Conservation (phyloP, 2,888 invertebrate species). For the Sphinx pinastri region DNA sequence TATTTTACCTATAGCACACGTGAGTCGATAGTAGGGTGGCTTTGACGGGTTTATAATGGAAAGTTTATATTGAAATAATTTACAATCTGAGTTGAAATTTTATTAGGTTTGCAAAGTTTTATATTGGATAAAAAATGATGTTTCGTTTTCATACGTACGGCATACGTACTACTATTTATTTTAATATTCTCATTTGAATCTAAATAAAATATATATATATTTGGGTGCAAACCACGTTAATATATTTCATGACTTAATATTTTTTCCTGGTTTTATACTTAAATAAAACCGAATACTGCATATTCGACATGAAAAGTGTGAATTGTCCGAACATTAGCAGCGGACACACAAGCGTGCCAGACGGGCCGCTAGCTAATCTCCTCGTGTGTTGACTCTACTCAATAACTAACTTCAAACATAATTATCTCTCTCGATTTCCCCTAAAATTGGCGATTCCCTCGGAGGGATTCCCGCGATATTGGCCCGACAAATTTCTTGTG, state of each 20-base stretch:
- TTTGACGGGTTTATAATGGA: neutral
- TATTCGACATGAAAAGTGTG: neutral
- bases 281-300: neutral
- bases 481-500: constrained; percentile 79
- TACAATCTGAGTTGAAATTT: neutral
- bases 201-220: no score
- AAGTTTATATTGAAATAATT: neutral
- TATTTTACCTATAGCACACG: constrained; percentile 34
- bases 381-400: constrained; percentile 74
- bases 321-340: neutral
- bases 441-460: constrained; percentile 78
- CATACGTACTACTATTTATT: no score
- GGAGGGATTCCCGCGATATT: constrained; percentile 71
- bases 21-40: constrained; percentile 13
- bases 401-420: constrained; percentile 84
- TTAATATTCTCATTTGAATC: no score
- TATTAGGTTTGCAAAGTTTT: no score
- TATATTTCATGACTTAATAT: no score
- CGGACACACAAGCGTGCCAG: neutral
- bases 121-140: no score
- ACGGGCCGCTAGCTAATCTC: constrained; percentile 55
- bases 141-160: no score
- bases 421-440: constrained; percentile 81
- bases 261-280: neutral
- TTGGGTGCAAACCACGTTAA: no score